Evolutionary conservation across 2,113 vertebrate genomes (phyloP).

Genomic region (Nannobrachium achirus): DNA sequence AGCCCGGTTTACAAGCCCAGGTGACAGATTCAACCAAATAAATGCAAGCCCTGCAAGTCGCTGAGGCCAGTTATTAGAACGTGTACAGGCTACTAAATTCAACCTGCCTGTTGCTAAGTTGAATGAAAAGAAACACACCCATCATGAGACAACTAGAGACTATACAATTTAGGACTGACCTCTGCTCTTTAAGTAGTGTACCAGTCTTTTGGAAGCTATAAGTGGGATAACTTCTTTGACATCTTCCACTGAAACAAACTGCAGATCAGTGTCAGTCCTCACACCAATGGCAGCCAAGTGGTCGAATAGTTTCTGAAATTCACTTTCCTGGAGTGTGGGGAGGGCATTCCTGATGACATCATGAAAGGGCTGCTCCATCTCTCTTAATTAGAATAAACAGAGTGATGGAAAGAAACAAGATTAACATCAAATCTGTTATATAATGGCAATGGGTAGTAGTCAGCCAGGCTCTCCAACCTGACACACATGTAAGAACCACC

Average conservation of each 20-base stretch:
- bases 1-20: neutral
- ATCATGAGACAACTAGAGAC: neutral
- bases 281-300: neutral
- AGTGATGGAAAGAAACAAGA: constrained; percentile 15
- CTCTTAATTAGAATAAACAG: neutral
- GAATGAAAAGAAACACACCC: too few relatives aligned
- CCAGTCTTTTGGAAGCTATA: neutral
- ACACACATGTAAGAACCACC: constrained; percentile 1
- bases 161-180: neutral
- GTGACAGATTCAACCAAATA: too few relatives aligned
- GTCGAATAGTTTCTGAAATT: neutral
- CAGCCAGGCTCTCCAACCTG: constrained; percentile 5
- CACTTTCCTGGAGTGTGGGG: too few relatives aligned
- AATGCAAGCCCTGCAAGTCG: neutral
- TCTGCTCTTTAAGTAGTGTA: neutral
- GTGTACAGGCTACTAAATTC: neutral
- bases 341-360: neutral
- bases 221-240: neutral
- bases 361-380: neutral
- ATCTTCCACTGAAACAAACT: neutral
- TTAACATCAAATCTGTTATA: constrained; percentile 16
- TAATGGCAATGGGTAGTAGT: constrained; percentile 11
- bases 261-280: neutral
- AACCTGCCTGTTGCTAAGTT: too few relatives aligned
- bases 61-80: neutral